Percentiles rank a stretch among this genome's conserved stretches.
phyloP scores from a whole-genome alignment of 2,113 vertebrate genomes.

The Galbula dea region DNA sequence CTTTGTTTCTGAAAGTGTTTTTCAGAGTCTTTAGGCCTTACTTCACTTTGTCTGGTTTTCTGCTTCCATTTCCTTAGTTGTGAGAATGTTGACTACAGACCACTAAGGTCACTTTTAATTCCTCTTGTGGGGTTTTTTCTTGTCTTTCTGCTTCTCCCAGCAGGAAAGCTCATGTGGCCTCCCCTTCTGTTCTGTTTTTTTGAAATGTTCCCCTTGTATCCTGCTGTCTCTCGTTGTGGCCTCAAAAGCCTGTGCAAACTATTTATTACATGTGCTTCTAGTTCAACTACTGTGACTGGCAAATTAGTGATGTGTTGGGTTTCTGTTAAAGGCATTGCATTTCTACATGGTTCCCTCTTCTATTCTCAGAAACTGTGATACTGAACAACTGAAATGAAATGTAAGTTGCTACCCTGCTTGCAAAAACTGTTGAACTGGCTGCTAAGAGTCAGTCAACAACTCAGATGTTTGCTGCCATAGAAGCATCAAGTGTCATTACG shows the following conservation, averaged over 20 bases:
- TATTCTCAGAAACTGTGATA: neutral
- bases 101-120: neutral
- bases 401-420: neutral
- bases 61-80: neutral
- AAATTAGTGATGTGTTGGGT: neutral
- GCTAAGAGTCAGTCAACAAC: neutral
- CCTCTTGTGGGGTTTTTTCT: too few species aligned
- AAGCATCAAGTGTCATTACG: neutral
- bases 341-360: neutral
- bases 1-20: neutral
- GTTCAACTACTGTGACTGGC: neutral
- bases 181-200: too few species aligned
- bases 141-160: too few species aligned
- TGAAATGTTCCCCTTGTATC: too few species aligned
- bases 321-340: neutral
- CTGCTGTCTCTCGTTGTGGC: too few species aligned
- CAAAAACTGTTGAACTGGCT: neutral
- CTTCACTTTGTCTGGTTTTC: neutral
- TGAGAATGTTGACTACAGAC: neutral
- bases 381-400: neutral
- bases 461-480: neutral
- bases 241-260: too few species aligned
- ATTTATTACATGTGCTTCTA: accelerated
- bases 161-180: too few species aligned
- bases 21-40: neutral